These are phyloP conservation scores for Ramazzottius varieornatus DNA, from an alignment of 2,888 invertebrate genomes.

Conservation along the genomic window DNA sequence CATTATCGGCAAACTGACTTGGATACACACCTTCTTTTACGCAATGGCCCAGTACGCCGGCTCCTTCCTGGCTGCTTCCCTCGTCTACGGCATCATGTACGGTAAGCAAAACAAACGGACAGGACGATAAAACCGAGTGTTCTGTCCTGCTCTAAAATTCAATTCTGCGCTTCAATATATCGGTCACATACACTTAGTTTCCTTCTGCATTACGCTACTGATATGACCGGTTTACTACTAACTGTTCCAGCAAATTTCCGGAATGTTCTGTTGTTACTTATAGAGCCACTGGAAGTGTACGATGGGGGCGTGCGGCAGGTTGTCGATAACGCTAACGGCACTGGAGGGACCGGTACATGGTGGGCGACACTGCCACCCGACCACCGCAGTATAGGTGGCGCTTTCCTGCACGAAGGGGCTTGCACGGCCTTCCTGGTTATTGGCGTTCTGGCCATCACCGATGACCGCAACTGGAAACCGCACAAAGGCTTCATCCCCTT, in stretches of 20 bases:
- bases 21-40: background rate
- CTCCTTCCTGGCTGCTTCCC: background rate
- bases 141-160: no score
- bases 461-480: slow-evolving; percentile 24
- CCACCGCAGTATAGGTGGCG: background rate
- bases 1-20: background rate
- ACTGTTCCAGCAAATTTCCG: no score
- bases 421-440: slow-evolving; percentile 26
- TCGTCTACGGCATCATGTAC: background rate
- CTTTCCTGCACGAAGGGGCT: slow-evolving; percentile 19
- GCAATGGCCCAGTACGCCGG: background rate
- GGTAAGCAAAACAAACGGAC: no score
- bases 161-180: no score
- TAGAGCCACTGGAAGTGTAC: background rate
- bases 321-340: background rate
- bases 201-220: no score
- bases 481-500: slow-evolving; percentile 21
- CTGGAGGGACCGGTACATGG: background rate
- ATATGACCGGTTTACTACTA: no score
- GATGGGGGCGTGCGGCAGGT: background rate
- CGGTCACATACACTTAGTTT: no score
- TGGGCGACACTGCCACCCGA: background rate
- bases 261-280: no score
- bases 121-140: no score
- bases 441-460: slow-evolving; percentile 25